These are phyloP conservation scores for Sebastes paucispinis DNA, from an alignment of 2,797 vertebrate species.

Conservation along the genomic window DNA sequence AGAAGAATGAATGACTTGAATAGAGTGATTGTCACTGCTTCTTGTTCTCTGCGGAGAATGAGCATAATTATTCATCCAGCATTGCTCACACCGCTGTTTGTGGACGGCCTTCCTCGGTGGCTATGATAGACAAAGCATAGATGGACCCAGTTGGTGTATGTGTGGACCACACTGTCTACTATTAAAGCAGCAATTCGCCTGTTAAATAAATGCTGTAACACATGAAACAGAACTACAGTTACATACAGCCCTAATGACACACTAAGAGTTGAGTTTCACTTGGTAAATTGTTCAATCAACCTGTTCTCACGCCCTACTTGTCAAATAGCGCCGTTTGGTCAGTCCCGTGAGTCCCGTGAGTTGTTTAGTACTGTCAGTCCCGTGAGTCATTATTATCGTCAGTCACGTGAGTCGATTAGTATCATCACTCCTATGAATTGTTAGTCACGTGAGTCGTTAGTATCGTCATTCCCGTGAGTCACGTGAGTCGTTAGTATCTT, in stretches of 20 bases:
- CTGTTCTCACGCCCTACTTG: too few species aligned
- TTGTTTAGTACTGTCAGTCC: too few species aligned
- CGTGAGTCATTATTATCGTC: too few species aligned
- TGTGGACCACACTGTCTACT: not conserved
- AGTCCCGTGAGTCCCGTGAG: too few species aligned
- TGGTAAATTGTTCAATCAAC: not conserved
- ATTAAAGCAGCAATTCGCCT: not conserved
- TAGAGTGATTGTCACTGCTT: not conserved
- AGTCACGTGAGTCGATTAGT: too few species aligned
- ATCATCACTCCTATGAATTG: too few species aligned
- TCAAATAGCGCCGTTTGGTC: too few species aligned
- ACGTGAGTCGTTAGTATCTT: too few species aligned
- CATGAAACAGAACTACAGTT: not conserved
- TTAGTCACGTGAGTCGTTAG: too few species aligned
- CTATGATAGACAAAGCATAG: not conserved
- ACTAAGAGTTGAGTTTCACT: not conserved
- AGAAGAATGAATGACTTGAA: not conserved
- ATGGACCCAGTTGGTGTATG: too few species aligned
- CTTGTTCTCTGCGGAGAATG: not conserved
- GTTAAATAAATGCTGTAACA: not conserved
- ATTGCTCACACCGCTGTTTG: not conserved
- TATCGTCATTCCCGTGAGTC: fast-evolving
- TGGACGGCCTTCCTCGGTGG: not conserved
- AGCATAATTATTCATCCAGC: constrained; percentile 9
- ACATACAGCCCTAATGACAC: not conserved